Percentiles rank a stretch among this genome's conserved stretches.
These are phyloP conservation scores for Bufotes viridis DNA, from an alignment of 2,797 vertebrate genomes.

Conservation along the genomic window DNA sequence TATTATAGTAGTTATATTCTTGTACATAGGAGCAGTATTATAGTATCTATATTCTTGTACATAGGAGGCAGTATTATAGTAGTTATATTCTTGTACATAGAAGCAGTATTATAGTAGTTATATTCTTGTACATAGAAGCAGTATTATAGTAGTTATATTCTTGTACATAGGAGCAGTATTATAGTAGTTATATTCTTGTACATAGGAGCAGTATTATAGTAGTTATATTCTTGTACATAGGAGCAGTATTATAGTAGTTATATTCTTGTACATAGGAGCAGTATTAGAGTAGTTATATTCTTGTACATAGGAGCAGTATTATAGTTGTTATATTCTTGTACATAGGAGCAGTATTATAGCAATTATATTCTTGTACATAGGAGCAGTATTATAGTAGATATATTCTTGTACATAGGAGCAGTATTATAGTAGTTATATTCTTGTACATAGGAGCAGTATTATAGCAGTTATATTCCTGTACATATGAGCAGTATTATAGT, in stretches of 20 bases:
- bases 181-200: slow-evolving; percentile 14
- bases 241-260: slow-evolving; percentile 7
- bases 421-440: not conserved
- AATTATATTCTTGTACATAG: too few relatives aligned
- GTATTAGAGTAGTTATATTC: not conserved
- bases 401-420: not conserved
- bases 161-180: slow-evolving; percentile 5
- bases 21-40: not conserved
- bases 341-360: not conserved
- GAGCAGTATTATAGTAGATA: not conserved
- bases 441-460: not conserved
- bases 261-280: not conserved
- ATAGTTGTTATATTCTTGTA: not conserved
- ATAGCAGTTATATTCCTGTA: too few relatives aligned
- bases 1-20: not conserved
- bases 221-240: slow-evolving; percentile 11
- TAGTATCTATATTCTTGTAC: not conserved
- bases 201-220: slow-evolving; percentile 4
- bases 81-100: slow-evolving; percentile 7
- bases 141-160: slow-evolving; percentile 16
- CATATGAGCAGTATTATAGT: too few relatives aligned
- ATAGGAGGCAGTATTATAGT: slow-evolving; percentile 1
- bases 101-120: not conserved
- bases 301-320: not conserved
- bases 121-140: slow-evolving; percentile 1